Percentiles rank a stretch among this genome's conserved stretches.
phyloP scores from a whole-genome alignment of 2,113 vertebrate genomes.

The Sander lucioperca region DNA sequence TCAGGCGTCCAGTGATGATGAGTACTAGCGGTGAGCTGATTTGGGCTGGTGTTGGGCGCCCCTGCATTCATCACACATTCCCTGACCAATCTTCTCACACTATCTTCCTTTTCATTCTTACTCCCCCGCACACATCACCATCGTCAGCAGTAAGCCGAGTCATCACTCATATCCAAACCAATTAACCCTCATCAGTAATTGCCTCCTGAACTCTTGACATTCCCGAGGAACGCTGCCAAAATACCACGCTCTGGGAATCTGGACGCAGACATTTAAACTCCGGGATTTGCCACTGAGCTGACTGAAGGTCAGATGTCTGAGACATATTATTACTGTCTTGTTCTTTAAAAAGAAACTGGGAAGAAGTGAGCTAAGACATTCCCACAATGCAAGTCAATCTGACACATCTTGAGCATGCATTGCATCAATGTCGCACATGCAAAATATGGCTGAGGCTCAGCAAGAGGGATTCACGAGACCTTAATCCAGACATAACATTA shows the following conservation, averaged over 20 bases:
- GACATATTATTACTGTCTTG: conserved; percentile 67
- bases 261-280: conserved; percentile 64
- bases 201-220: conserved; percentile 74
- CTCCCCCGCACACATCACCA: neutral
- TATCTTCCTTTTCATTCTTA: conserved; percentile 42
- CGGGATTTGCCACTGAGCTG: conserved; percentile 70
- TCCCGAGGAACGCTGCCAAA: conserved; percentile 63
- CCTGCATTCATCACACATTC: conserved; percentile 62
- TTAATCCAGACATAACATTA: conserved; percentile 49
- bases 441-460: conserved; percentile 60
- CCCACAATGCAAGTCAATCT: conserved; percentile 59
- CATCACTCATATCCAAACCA: conserved; percentile 70
- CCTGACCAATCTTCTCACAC: conserved; percentile 46
- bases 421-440: conserved; percentile 53
- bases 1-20: conserved; percentile 50
- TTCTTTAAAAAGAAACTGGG: conserved; percentile 77
- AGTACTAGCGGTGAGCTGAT: conserved; percentile 48
- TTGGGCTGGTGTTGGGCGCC: conserved; percentile 19
- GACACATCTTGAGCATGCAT: conserved; percentile 48
- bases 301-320: conserved; percentile 78
- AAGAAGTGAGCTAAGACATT: conserved; percentile 67
- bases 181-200: conserved; percentile 75
- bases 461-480: conserved; percentile 44
- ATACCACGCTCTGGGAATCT: conserved; percentile 60
- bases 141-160: conserved; percentile 37